Base-by-base conservation (phyloP, 2,113 vertebrate genomes). In the Taxidea taxus region DNA sequence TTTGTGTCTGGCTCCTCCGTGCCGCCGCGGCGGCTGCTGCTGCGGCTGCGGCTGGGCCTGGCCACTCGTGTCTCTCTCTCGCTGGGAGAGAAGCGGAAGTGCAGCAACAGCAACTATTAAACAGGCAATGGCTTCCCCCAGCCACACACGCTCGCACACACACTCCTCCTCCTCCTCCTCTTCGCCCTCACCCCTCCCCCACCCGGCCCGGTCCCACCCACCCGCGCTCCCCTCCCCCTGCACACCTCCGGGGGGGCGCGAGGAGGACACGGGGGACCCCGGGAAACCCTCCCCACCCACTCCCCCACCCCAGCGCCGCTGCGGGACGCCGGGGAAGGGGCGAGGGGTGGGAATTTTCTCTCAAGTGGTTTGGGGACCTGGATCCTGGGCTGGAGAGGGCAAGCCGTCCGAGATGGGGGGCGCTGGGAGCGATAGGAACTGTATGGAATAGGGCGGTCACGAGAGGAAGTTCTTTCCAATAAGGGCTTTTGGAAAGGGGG, bases 41-140 rank as follows among this genome's bases (percentile, higher is more conserved):
- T 98, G 98, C 98, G 98, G 98, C 98, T 97, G 98, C 98, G 98
- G 98, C 98, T 98, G 98, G 98, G 98, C 99, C 99, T 99, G 99
- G 99, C 98, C 98, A 99, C 99, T 99, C 99, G 99, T 99, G 99
- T 99, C 98, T 99, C 98, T 97, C 98, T 98, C 99, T 97, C 98
- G 98, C 99, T 98, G 98, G 98, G 98, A 99, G 98, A 98, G 99
- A 99, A 99, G 98, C 99, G 99, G 99, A 99, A 99, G 99, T 99
- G 99, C 99, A 98, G 98, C 98, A 98, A 98, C 98, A 98, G 98
- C 98, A 97, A 98, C 98, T 98, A 98, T 98, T 98, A 98, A 98
- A 96, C 98, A 98, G 98, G 98, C 98, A 98, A 99, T 99, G 98
- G 98, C 98, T 99, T 98, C 98, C 98, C 98, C 96, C 97, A 86